Conservation (phyloP, 2,888 invertebrate species). For the Isoperla grammatica region DNA sequence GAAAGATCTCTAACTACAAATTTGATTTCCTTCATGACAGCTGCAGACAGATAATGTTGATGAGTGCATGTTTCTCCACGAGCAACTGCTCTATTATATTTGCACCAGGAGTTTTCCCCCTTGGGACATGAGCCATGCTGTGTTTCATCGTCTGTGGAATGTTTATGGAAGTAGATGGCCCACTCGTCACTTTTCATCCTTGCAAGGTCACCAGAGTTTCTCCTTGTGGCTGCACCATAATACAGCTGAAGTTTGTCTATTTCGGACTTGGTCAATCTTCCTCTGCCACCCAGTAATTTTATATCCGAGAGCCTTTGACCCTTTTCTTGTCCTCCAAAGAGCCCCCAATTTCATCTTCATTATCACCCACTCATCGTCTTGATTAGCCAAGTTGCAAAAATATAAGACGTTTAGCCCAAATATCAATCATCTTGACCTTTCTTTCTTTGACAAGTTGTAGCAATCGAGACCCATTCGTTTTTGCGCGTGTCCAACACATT, state of each 20-base stretch:
- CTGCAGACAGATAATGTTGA: slow-evolving; percentile 12
- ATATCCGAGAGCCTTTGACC: neutral
- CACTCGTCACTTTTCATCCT: slow-evolving; percentile 13
- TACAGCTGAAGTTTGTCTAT: slow-evolving; percentile 1
- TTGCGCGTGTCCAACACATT: too few relatives aligned
- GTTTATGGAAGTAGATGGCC: slow-evolving; percentile 17
- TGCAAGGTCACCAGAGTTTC: neutral
- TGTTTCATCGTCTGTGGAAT: slow-evolving; percentile 16
- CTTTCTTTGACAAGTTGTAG: too few relatives aligned
- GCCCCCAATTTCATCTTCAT: too few relatives aligned
- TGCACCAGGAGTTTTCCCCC: slow-evolving; percentile 20
- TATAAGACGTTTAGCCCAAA: too few relatives aligned
- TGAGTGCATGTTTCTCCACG: slow-evolving; percentile 12
- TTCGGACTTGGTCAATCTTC: neutral
- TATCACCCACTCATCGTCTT: too few relatives aligned
- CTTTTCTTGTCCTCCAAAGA: too few relatives aligned
- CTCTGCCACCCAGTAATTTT: neutral
- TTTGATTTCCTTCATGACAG: too few relatives aligned
- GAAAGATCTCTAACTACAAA: too few relatives aligned
- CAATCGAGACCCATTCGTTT: too few relatives aligned
- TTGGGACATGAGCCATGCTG: slow-evolving; percentile 10
- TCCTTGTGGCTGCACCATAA: neutral
- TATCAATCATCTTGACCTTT: too few relatives aligned
- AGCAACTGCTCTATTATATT: slow-evolving; percentile 15
- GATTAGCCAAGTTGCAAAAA: too few relatives aligned